phyloP scores from a whole-genome alignment of 1,140 invertebrate genomes.

The Papilio xuthus region DNA sequence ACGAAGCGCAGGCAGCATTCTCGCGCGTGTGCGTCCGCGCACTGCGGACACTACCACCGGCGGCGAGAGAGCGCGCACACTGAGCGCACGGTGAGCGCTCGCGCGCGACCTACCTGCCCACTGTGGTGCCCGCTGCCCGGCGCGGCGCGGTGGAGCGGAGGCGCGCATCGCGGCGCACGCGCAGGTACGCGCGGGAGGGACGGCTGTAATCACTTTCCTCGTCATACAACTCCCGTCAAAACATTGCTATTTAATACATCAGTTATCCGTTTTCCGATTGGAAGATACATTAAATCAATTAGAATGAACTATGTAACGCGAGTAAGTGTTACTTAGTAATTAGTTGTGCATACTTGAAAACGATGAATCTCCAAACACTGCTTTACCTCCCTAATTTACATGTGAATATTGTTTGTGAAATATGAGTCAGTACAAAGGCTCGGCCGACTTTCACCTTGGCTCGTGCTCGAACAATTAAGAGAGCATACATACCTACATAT shows the following conservation, averaged over 20 bases:
- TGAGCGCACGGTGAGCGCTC: conserved; percentile 51
- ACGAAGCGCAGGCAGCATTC: conserved; percentile 65
- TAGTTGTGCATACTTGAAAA: not conserved
- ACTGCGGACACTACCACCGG: conserved; percentile 75
- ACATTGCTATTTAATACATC: conserved; percentile 42
- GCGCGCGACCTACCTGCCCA: conserved; percentile 49
- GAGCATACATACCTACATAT: conserved; percentile 45
- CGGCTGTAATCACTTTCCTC: conserved; percentile 54
- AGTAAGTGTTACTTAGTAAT: conserved; percentile 3
- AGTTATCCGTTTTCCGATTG: conserved; percentile 1
- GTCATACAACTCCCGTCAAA: conserved; percentile 47
- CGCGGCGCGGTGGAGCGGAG: conserved; percentile 74
- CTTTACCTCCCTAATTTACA: conserved; percentile 67
- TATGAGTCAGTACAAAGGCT: conserved; percentile 70
- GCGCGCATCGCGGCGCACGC: conserved; percentile 77
- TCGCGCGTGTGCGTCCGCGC: conserved; percentile 71
- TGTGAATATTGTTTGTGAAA: conserved; percentile 73
- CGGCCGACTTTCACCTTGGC: conserved; percentile 68
- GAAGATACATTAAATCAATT: not conserved
- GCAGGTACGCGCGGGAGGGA: conserved; percentile 63
- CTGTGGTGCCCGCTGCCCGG: conserved; percentile 3
- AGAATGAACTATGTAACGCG: not conserved
- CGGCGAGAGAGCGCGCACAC: conserved; percentile 78
- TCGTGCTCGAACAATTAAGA: conserved; percentile 65
- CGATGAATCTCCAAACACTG: conserved; percentile 53